A percentile compares a stretch with the other conserved stretches of the same genome.
Evolutionary conservation across 2,888 invertebrate species (phyloP).

Genomic region (Eupeodes latifasciatus): DNA sequence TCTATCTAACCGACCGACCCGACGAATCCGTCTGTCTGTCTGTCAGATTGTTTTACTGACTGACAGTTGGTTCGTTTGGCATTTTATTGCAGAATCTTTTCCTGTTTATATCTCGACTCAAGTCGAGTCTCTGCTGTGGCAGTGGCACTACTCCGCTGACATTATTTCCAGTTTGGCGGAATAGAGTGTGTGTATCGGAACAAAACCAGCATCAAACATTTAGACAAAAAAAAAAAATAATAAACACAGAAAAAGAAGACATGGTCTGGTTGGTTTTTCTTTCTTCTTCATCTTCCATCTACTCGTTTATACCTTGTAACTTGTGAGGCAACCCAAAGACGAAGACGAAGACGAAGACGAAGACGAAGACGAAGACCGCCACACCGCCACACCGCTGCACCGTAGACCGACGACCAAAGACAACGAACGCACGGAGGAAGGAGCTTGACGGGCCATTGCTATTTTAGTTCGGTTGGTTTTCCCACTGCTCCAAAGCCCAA

Average conservation of each 20-base stretch:
- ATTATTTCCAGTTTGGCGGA: conserved; percentile 75
- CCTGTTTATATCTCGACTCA: conserved; percentile 59
- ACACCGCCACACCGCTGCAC: too few relatives aligned
- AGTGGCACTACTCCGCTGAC: conserved; percentile 74
- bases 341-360: too few relatives aligned
- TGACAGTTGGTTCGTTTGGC: conserved; percentile 57
- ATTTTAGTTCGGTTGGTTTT: conserved; percentile 70
- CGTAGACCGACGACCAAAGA: neutral
- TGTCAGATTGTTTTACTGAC: conserved; percentile 43
- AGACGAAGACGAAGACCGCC: too few relatives aligned
- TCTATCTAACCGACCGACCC: conserved; percentile 34
- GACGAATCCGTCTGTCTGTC: conserved; percentile 40
- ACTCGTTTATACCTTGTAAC: neutral
- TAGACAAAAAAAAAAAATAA: neutral
- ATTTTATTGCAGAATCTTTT: conserved; percentile 76
- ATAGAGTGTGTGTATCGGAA: conserved; percentile 48
- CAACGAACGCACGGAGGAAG: conserved; percentile 10
- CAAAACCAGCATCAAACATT: conserved; percentile 32
- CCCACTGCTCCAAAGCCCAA: conserved; percentile 76
- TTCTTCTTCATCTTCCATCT: conserved; percentile 49
- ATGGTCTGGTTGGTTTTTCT: conserved; percentile 73
- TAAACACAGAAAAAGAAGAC: conserved; percentile 61
- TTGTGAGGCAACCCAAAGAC: conserved; percentile 3
- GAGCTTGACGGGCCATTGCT: conserved; percentile 38
- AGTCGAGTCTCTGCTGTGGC: conserved; percentile 10